phyloP scores from a whole-genome alignment of 1,140 invertebrate genomes.

The Amyelois transitella region DNA sequence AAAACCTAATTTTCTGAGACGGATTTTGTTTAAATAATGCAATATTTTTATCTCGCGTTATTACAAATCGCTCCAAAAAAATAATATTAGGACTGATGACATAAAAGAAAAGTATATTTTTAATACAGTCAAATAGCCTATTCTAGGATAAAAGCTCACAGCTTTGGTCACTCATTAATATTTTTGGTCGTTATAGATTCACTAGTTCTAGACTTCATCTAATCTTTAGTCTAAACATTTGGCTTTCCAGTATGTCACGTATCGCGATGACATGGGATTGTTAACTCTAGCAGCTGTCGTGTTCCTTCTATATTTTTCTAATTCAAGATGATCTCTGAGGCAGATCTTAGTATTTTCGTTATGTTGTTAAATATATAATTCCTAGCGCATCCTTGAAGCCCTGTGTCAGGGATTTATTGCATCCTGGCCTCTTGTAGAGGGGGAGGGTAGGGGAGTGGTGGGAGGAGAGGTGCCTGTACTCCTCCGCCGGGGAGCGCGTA shows the following conservation, averaged over 20 bases:
- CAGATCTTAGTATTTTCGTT: not conserved
- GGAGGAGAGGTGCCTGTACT: constrained; percentile 78
- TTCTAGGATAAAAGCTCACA: constrained; percentile 55
- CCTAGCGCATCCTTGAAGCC: not conserved
- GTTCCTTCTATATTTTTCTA: not conserved
- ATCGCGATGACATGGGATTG: not conserved
- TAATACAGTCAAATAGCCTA: no score
- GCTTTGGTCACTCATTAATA: constrained; percentile 62
- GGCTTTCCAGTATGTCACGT: constrained; percentile 17
- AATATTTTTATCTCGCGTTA: no score
- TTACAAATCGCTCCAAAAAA: no score
- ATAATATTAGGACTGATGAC: no score
- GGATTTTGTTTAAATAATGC: no score
- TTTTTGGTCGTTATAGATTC: constrained; percentile 53
- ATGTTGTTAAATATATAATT: constrained; percentile 1
- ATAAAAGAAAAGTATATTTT: no score
- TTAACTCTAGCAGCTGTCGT: not conserved
- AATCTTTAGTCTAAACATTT: constrained; percentile 35
- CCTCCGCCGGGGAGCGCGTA: constrained; percentile 78
- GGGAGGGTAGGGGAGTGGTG: constrained; percentile 62
- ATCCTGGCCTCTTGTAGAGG: constrained; percentile 70
- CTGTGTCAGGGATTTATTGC: constrained; percentile 44
- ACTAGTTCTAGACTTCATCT: constrained; percentile 26
- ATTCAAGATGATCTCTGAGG: not conserved
- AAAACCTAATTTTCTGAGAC: no score